Evolutionary conservation across 1,140 invertebrate species (phyloP), one percentile per base, ranked within the genome.

Genomic region (Centruroides vittatus): DNA sequence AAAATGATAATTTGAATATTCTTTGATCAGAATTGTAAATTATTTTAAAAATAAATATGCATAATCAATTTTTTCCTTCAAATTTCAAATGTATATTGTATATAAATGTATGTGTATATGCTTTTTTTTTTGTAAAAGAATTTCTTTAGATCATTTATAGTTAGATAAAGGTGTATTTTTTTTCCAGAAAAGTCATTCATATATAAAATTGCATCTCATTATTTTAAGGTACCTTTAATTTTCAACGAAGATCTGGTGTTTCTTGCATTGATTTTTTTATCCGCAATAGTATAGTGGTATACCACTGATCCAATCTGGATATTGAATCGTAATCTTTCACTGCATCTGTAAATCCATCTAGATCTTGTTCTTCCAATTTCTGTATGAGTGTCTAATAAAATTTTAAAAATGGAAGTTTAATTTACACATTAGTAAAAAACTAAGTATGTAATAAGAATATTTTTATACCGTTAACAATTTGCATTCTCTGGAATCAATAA

Each of bases 301-400:
- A 93, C 95, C 95, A 99, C 70, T 92, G 89, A 79, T 99, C 95
- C 62, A 99, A 81, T 67, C 94, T 84, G 12, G 92, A 96, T 74
- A 98, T 96, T 65, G 89, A 93, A 76, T 99, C 96, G 73, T 95
- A 98, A 54, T 95, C 92, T 71, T 92, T 91, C 3, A 98, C 88
- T 0, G 90, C 86, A 68, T 96, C 92, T 57, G 94, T 97, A 74
- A 93, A 99, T 35, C 84, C 88, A 68, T 99, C 96, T 47, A 90
- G 82, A 74, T 98, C 93, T 74, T 95, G 86, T 67, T 97, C 93
- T 75, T 98, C 93, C 61, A 96, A 79, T 68, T 93, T 88, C 67
- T 89, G 85, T 68, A 93, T 86, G 52, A 98, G 75, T 35, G 85
- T 86, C 88, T 92, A 73, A 23, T 34, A 53, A 53, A 34, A 34